Evolutionary conservation across 2,113 vertebrate species (phyloP).

Genomic region (Eurypyga helias): DNA sequence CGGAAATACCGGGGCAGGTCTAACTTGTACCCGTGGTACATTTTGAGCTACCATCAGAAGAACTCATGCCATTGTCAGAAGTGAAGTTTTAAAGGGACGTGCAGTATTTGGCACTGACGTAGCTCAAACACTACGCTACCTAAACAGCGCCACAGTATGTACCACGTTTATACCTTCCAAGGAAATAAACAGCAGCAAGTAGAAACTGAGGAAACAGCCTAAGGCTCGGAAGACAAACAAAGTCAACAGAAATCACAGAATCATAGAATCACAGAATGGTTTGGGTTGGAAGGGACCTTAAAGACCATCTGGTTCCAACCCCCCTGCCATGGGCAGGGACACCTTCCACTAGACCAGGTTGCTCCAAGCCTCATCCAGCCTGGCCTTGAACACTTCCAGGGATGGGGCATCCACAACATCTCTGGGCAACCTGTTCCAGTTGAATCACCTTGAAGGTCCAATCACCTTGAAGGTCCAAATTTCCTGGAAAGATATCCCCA

Average conservation of each 20-base stretch:
- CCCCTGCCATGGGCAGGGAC: too few species aligned
- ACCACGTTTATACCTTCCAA: neutral
- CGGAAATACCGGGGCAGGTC: accelerated
- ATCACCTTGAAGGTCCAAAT: too few species aligned
- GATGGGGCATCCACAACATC: too few species aligned
- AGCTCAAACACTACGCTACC: neutral
- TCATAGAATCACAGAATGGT: too few species aligned
- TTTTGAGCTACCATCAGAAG: neutral
- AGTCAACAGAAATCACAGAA: neutral
- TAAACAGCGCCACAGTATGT: accelerated
- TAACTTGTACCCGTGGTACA: neutral
- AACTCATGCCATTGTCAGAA: neutral
- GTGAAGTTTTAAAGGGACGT: neutral
- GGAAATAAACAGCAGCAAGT: neutral
- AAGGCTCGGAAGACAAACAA: neutral
- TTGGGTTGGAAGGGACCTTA: too few species aligned
- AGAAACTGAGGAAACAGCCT: neutral
- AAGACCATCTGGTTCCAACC: too few species aligned
- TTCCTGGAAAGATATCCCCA: neutral
- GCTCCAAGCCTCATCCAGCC: too few species aligned
- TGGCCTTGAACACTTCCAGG: too few species aligned
- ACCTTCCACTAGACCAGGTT: too few species aligned
- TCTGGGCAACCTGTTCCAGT: too few species aligned
- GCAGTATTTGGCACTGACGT: neutral
- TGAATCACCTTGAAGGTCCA: too few species aligned